Evolutionary conservation across 1,140 invertebrate species (phyloP), one percentile per base, ranked within the genome.

Genomic region (Melipona quadrifasciata): DNA sequence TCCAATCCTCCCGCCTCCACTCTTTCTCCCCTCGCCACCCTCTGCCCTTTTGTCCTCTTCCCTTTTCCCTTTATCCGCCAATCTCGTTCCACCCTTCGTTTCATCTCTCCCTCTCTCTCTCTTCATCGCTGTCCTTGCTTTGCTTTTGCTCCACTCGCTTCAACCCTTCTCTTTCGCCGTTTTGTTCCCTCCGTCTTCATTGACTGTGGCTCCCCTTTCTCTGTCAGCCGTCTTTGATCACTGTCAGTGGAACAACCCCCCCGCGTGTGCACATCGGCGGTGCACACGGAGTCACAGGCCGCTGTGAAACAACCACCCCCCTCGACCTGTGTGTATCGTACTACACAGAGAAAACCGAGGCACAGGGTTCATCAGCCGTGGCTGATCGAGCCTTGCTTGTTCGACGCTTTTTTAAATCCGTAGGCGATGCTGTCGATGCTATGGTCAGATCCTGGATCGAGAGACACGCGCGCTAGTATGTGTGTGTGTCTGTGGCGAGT

Each of bases 341-440:
- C 19, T 31, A 47, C 68, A 71, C 39, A 68, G 74, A 39, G 75
- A 86, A 76, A 21, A 79, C 67, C 67, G 77, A 61, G 82, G 72
- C 78, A 68, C 67, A 68, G 84, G 77, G 87, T 89, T 89, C 87
- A 86, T 88, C 87, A 89, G 71, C 87, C 87, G 87, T 86, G 68
- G 79, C 77, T 86, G 83, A 86, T 89, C 34, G 87, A 76, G 67
- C 86, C 27, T 31, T 16, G 79, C 53, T 61, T 81, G 75, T 72
- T 76, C 51, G 64, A 65, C 68, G 61, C 83, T 65, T 34, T 65
- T 87, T 85, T 81, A 67, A 87, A 74, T 70, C 65, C 27, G 31
- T n/a, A 64, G 64, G 57, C 31, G 64, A 71, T n/a, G 61, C n/a
- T 19, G 5, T n/a, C 17, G 16, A 19, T 57, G 34, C 61, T 47